Evolutionary conservation across 1,140 invertebrate genomes (phyloP).

Genomic region (Ladona fulva): DNA sequence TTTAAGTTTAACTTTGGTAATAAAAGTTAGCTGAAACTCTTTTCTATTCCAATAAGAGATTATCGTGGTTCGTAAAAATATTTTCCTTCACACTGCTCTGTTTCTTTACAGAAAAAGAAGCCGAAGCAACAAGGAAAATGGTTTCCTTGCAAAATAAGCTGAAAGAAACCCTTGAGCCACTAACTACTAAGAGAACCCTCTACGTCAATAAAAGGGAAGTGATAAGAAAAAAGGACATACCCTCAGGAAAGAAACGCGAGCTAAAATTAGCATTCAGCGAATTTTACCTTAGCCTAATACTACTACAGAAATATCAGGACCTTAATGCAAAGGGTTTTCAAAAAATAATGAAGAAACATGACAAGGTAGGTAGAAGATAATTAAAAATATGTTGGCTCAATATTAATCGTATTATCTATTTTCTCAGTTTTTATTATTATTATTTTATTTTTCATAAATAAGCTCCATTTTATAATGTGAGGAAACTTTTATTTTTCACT

Average conservation of each 20-base stretch:
- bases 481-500: too few relatives aligned
- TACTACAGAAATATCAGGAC: slow-evolving; percentile 61
- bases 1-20: too few relatives aligned
- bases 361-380: slow-evolving; percentile 56
- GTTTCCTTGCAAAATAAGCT: slow-evolving; percentile 83
- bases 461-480: too few relatives aligned
- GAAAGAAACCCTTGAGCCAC: slow-evolving; percentile 57
- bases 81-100: too few relatives aligned
- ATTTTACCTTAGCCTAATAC: slow-evolving; percentile 54
- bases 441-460: too few relatives aligned
- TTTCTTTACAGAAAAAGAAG: slow-evolving; percentile 79
- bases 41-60: too few relatives aligned
- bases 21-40: too few relatives aligned
- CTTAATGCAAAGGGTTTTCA: slow-evolving; percentile 87
- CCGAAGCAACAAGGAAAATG: slow-evolving; percentile 92
- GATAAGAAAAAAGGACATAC: slow-evolving; percentile 38
- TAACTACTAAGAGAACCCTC: slow-evolving; percentile 40
- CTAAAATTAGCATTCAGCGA: slow-evolving; percentile 58
- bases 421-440: too few relatives aligned
- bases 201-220: slow-evolving; percentile 28
- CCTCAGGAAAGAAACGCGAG: slow-evolving; percentile 32
- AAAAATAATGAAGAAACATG: slow-evolving; percentile 91
- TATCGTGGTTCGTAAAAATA: too few relatives aligned
- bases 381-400: too few relatives aligned
- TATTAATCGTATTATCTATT: too few relatives aligned